These are phyloP conservation scores for Lysandra bellargus DNA, from an alignment of 2,888 invertebrate species.

Conservation along the genomic window DNA sequence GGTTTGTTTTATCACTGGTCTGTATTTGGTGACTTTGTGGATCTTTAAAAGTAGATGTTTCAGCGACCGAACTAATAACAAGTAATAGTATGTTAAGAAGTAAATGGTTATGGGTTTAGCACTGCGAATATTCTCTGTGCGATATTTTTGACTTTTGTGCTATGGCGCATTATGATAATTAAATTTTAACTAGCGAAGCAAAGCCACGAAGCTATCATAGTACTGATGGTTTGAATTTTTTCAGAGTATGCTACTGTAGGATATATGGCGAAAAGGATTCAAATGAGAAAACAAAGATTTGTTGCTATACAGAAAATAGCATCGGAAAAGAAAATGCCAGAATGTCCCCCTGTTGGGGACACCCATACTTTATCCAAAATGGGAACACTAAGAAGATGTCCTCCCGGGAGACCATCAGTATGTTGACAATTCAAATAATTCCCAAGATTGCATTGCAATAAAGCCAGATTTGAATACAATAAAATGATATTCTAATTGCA, in stretches of 20 bases:
- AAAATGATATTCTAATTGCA: conserved; percentile 64
- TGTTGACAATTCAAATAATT: conserved; percentile 42
- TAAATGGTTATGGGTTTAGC: conserved; percentile 37
- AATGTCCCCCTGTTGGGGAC: conserved; percentile 87
- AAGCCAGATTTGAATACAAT: not conserved
- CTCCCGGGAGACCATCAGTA: conserved; percentile 77
- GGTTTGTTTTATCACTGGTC: not conserved
- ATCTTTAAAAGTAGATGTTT: not conserved
- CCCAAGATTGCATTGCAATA: conserved; percentile 26
- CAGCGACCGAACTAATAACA: not conserved
- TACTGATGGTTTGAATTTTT: conserved; percentile 54
- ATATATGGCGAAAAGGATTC: conserved; percentile 98
- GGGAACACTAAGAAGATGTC: conserved; percentile 86
- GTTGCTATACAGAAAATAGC: conserved; percentile 94
- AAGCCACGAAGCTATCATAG: not conserved
- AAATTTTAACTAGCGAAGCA: not conserved
- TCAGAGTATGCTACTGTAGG: conserved; percentile 98
- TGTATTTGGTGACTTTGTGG: too few species aligned
- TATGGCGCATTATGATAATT: not conserved
- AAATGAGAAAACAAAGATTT: conserved; percentile 96
- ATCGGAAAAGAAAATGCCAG: conserved; percentile 93
- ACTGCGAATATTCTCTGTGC: conserved; percentile 40
- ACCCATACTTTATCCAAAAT: conserved; percentile 85
- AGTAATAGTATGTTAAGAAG: not conserved
- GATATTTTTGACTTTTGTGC: conserved; percentile 10